Conservation (phyloP, 2,113 vertebrate species). For the Tyto alba region DNA sequence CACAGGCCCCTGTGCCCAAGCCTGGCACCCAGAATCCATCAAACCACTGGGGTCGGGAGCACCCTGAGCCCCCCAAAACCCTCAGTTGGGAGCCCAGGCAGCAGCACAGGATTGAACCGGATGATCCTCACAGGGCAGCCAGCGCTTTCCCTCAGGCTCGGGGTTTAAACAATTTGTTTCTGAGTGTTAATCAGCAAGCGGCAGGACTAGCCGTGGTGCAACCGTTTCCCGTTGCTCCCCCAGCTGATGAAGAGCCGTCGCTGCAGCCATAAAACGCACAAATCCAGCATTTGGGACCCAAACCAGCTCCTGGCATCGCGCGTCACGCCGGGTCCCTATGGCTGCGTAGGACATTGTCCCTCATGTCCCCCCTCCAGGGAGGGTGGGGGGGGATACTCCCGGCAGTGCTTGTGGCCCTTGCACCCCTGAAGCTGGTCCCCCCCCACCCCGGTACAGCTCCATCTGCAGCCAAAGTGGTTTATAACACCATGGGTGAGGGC, state of each 20-base stretch:
- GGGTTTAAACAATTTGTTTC: not conserved
- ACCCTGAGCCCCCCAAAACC: not conserved
- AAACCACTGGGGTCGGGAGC: not conserved
- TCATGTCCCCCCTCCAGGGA: fast-evolving
- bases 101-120: fast-evolving
- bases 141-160: not conserved
- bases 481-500: not conserved
- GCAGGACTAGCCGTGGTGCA: fast-evolving
- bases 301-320: fast-evolving
- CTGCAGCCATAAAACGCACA: not conserved
- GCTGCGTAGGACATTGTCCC: fast-evolving
- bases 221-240: fast-evolving
- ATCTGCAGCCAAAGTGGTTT: not conserved
- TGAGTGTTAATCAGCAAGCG: not conserved
- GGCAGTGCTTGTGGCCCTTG: too few relatives aligned
- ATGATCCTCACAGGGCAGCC: fast-evolving
- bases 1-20: not conserved
- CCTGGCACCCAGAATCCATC: not conserved
- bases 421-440: not conserved
- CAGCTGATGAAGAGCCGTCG: not conserved
- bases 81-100: not conserved
- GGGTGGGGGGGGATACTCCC: not conserved
- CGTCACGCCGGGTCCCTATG: fast-evolving
- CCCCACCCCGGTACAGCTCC: not conserved
- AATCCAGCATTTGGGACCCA: not conserved